A percentile compares a stretch with the other conserved stretches of the same genome.
Conservation (phyloP, 2,797 vertebrate genomes). For the Epinephelus coioides region DNA sequence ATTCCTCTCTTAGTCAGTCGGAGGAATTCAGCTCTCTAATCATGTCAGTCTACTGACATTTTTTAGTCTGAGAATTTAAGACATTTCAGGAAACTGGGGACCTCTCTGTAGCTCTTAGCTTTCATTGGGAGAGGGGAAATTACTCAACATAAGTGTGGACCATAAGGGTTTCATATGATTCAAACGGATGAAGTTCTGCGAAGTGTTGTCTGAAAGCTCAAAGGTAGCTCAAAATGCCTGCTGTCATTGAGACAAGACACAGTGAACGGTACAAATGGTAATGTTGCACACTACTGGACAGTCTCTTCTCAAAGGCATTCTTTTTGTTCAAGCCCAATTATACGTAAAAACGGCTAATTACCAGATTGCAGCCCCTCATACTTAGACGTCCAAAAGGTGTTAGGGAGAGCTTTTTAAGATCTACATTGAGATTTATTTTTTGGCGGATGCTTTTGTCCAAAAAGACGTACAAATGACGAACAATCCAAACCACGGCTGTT, state of each 20-base stretch:
- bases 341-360: too few relatives aligned
- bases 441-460: too few relatives aligned
- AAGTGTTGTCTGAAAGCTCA: not conserved
- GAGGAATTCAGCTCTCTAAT: conserved; percentile 19
- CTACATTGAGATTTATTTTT: too few relatives aligned
- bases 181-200: not conserved
- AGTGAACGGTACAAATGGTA: not conserved
- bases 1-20: not conserved
- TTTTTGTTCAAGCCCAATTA: not conserved
- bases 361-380: too few relatives aligned
- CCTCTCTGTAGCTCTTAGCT: not conserved
- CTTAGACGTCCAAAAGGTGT: not conserved
- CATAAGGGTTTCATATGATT: not conserved
- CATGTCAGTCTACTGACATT: conserved; percentile 16
- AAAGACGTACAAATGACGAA: too few relatives aligned
- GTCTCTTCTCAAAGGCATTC: not conserved
- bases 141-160: not conserved
- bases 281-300: not conserved
- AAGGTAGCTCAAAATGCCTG: not conserved
- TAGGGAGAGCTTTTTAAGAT: not conserved
- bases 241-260: not conserved
- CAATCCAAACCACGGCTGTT: not conserved
- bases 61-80: not conserved
- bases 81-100: not conserved
- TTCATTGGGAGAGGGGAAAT: not conserved